Percentiles rank a stretch among this genome's conserved stretches.
Evolutionary conservation across 2,113 vertebrate species (phyloP).

Genomic region (Odontesthes bonariensis): DNA sequence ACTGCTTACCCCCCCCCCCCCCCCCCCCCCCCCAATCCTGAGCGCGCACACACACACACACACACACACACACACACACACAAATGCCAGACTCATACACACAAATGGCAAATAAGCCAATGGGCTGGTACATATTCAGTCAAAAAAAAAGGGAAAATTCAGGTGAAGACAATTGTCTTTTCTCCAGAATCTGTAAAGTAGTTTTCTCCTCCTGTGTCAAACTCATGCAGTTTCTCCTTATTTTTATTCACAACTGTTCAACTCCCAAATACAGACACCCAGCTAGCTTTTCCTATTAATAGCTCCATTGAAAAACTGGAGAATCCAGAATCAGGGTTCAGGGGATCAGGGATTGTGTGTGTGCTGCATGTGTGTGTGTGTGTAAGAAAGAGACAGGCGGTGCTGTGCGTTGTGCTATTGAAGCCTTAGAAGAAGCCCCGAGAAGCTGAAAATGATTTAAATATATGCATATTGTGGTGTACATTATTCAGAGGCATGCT

Average conservation of each 20-base stretch:
- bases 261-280: conserved; percentile 35
- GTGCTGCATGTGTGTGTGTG: conserved; percentile 12
- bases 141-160: conserved; percentile 19
- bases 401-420: neutral
- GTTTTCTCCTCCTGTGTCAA: neutral
- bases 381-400: conserved; percentile 2
- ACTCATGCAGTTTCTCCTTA: neutral
- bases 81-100: neutral
- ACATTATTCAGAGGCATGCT: conserved; percentile 49
- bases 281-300: conserved; percentile 24
- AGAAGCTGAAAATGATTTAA: conserved; percentile 31
- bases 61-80: neutral
- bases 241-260: conserved; percentile 29
- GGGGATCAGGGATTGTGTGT: conserved; percentile 3
- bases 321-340: neutral
- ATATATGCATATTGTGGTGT: conserved; percentile 57
- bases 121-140: neutral
- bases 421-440: conserved; percentile 1
- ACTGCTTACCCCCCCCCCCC: no score
- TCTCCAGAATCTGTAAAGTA: conserved; percentile 25
- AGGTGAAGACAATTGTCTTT: conserved; percentile 24
- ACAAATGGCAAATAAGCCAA: neutral
- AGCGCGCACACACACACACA: neutral
- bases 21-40: neutral
- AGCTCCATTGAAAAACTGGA: conserved; percentile 36